Evolutionary conservation across 2,113 vertebrate genomes (phyloP), one percentile per base, ranked within the genome.

Genomic region (Xiphophorus maculatus): DNA sequence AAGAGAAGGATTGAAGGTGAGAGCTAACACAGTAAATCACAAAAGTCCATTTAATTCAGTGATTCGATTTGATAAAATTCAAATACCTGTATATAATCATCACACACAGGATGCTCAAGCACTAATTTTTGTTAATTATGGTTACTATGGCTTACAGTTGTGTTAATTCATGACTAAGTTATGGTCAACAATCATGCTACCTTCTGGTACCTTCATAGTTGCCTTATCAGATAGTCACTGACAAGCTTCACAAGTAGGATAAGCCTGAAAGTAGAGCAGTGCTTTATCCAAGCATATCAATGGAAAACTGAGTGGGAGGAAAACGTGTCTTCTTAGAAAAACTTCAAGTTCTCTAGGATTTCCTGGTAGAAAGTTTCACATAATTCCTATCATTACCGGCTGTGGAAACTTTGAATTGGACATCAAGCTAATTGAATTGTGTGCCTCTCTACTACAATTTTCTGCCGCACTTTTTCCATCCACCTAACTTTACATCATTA

Each of bases 1-100:
- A 11, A 71, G 37, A 71, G 66, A 76, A 66, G 66, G 71, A 79
- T 74, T 71, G 66, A 60, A 79, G 76, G 60, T 66, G 28, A 30
- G 58, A 84, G 33, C 51, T 79, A 79, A 63, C 69, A 32, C 65
- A 80, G 70, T 48, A 3, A 19, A 73, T 42, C 40, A 15, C 40
- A 42, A 42, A 42, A 42, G 40, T 4, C 14, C 12, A 15, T 42
- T 42, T 42, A 42, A 42, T 42, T 42, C 40, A 42, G 40, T 42
- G 40, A 42, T 40, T 40, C 2, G 2, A 13, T 15, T 42, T 42
- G 14, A 42, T 42, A 42, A 54, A 54, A 54, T 54, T 54, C 2
- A 54, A 54, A 25, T 19, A 22, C 48, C 48, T 54, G 17, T 5
- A 54, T 22, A 2, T 6, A 51, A 19, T 51, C 44, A 51, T 51